Base-by-base conservation (phyloP, 2,113 vertebrate genomes). In the Ursus arctos region DNA sequence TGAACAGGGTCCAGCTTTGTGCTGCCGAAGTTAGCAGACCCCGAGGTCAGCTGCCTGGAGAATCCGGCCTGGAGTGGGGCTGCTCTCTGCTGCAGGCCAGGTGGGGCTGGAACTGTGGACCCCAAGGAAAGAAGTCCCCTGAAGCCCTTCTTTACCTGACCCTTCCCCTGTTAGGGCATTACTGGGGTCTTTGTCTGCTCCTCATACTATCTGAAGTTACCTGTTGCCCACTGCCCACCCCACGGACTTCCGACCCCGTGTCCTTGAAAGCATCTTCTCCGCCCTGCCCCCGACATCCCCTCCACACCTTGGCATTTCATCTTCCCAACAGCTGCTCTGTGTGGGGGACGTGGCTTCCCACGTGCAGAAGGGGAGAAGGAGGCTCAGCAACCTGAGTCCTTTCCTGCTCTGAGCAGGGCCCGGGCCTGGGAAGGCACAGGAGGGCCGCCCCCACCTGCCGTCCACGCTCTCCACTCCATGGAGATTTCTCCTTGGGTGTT, bases 91-190 rank as follows among this genome's bases (percentile, higher is more conserved):
- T 40, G n/a, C n/a, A 11, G 10, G 18, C 69, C 0, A 4, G 36
- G 36, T 22, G 19, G 69, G 36, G 4, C 21, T 36, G n/a, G 36
- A 24, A 10, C 69, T 33, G 19, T 36, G 3, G 53, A 33, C 26
- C 55, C 22, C 13, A 26, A 31, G 31, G 19, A 26, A 2, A 36
- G 47, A 57, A 24, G 51, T 16, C 14, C 28, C 0, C 61, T 21
- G 16, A 0, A 69, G 12, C 33, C 40, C 55, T 28, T 8, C 11
- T n/a, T 7, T 4, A 0, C 3, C 0, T 0, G 1, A 2, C 51
- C 1, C 18, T 21, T 11, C 28, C 43, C 69, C 53, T 24, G 0
- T 4, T 1, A n/a, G 55, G 22, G 18, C 21, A 2, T 10, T 0
- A 33, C 2, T 71, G 47, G 49, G 47, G 28, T 49, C 10, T 40